Conservation (phyloP, 2,797 vertebrate species). For the Acipenser ruthenus region DNA sequence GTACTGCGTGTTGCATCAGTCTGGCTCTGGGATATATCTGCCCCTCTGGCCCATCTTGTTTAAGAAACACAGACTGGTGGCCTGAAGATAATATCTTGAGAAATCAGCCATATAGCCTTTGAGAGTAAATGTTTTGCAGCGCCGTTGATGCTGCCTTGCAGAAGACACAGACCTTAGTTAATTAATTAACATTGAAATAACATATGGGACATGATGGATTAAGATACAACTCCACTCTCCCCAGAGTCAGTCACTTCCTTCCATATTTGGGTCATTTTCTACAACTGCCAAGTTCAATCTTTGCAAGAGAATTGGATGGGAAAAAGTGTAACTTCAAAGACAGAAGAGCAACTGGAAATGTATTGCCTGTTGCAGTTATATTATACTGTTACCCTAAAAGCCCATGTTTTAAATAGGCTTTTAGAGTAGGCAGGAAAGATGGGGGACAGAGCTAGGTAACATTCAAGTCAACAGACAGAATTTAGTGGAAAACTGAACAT, state of each 20-base stretch:
- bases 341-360: too few relatives aligned
- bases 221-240: not conserved
- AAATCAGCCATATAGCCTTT: not conserved
- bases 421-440: too few relatives aligned
- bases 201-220: constrained; percentile 1
- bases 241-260: not conserved
- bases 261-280: constrained; percentile 2
- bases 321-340: too few relatives aligned
- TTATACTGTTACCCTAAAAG: too few relatives aligned
- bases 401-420: too few relatives aligned
- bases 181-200: not conserved
- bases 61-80: not conserved
- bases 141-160: not conserved
- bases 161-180: not conserved
- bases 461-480: too few relatives aligned
- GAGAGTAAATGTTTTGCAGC: not conserved
- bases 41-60: not conserved
- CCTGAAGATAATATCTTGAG: not conserved
- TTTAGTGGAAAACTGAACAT: too few relatives aligned
- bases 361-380: too few relatives aligned
- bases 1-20: too few relatives aligned
- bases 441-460: too few relatives aligned
- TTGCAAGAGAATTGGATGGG: too few relatives aligned
- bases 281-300: constrained; percentile 1
- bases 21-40: not conserved